Percentiles rank a stretch among this genome's conserved stretches.
Conservation (phyloP, 1,140 invertebrate species). For the Oedothorax gibbosus region DNA sequence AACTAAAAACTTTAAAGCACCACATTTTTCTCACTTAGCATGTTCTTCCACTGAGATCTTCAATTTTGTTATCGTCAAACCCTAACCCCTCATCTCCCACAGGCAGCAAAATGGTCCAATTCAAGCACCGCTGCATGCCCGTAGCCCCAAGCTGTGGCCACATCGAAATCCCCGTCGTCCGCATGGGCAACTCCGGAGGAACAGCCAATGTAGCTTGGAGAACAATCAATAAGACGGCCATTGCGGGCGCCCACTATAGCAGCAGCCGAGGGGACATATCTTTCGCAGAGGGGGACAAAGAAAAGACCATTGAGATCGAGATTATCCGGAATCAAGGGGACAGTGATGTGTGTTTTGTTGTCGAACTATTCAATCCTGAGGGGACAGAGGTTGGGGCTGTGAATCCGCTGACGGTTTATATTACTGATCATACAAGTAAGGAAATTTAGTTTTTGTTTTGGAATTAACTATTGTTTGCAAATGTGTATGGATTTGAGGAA, state of each 20-base stretch:
- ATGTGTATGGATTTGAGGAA: too few species aligned
- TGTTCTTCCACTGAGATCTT: too few species aligned
- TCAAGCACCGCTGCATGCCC: background rate
- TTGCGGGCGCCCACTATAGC: constrained; percentile 5
- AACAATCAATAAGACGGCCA: constrained; percentile 19
- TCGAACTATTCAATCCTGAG: background rate
- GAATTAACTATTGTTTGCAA: background rate
- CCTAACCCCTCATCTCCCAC: background rate
- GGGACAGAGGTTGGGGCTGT: background rate
- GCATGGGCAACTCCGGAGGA: background rate
- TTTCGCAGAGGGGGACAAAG: background rate
- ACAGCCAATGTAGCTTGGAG: background rate
- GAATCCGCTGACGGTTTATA: constrained; percentile 2
- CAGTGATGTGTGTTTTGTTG: background rate
- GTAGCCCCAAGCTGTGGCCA: background rate
- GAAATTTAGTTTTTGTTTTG: background rate
- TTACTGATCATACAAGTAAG: constrained; percentile 30
- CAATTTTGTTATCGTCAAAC: too few species aligned
- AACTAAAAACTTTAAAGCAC: too few species aligned
- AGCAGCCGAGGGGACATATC: background rate
- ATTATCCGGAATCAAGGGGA: background rate
- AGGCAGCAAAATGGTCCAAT: background rate
- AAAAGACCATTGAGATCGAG: constrained; percentile 17
- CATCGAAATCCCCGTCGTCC: constrained; percentile 21
- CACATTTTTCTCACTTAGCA: too few species aligned